Evolutionary conservation across 2,888 invertebrate species (phyloP).

Genomic region (Azorinus chamasolen): DNA sequence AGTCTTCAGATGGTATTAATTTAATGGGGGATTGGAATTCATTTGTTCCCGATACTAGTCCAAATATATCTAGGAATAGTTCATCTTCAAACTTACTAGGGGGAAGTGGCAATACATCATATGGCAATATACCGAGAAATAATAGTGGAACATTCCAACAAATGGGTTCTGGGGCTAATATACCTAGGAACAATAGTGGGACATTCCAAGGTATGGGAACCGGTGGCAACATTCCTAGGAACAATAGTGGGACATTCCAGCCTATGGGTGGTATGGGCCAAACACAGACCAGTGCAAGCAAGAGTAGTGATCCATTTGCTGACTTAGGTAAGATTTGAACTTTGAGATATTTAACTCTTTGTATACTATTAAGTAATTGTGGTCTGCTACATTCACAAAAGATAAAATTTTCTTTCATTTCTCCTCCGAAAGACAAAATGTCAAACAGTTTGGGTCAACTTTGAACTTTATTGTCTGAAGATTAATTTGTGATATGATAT

Average conservation of each 20-base stretch:
- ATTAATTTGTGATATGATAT: too few relatives aligned
- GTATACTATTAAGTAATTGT: too few relatives aligned
- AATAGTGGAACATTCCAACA: slow-evolving; percentile 54
- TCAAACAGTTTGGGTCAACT: too few relatives aligned
- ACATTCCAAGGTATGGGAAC: slow-evolving; percentile 50
- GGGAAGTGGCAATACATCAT: too few relatives aligned
- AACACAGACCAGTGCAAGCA: slow-evolving; percentile 28
- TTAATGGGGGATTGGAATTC: slow-evolving; percentile 80
- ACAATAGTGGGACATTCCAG: slow-evolving; percentile 55
- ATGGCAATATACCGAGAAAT: slow-evolving; percentile 46
- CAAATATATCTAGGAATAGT: slow-evolving; percentile 66
- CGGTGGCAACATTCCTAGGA: slow-evolving; percentile 40
- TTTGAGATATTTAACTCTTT: too few relatives aligned
- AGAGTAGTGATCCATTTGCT: slow-evolving; percentile 80
- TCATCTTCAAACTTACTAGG: slow-evolving; percentile 63
- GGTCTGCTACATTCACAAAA: too few relatives aligned
- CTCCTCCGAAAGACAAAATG: too few relatives aligned
- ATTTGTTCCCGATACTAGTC: slow-evolving; percentile 50
- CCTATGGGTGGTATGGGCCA: slow-evolving; percentile 56
- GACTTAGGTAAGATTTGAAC: slow-evolving; percentile 78
- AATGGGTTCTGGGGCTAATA: slow-evolving; percentile 35
- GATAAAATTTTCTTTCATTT: too few relatives aligned
- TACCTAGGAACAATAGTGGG: slow-evolving; percentile 61
- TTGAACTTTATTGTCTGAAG: too few relatives aligned
- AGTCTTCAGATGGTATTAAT: slow-evolving; percentile 57